Percentiles rank a stretch among this genome's conserved stretches.
Evolutionary conservation across 2,888 invertebrate genomes (phyloP).

Genomic region (Lycocerus yunnanus): DNA sequence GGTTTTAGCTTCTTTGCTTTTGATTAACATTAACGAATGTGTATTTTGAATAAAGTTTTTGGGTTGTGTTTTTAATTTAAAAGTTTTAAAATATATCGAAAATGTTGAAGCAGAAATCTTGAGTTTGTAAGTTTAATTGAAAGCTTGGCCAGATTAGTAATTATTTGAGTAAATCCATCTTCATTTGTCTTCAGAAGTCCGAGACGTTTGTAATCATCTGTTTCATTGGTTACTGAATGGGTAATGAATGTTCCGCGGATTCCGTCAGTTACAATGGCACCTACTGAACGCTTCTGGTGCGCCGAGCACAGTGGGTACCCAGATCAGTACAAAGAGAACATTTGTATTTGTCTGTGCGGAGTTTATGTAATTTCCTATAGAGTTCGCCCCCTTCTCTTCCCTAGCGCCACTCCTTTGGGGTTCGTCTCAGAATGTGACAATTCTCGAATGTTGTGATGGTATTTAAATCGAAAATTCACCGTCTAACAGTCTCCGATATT

Average conservation of each 20-base stretch:
- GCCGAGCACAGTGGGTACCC: conserved; percentile 53
- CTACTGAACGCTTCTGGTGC: conserved; percentile 54
- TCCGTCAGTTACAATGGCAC: conserved; percentile 54
- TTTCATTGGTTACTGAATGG: conserved; percentile 58
- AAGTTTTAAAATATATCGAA: conserved; percentile 12
- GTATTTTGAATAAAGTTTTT: not conserved
- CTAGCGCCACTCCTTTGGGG: conserved; percentile 51
- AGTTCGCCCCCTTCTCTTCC: conserved; percentile 52
- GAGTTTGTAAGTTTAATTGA: conserved; percentile 44
- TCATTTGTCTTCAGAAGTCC: conserved; percentile 54
- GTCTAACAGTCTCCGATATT: conserved; percentile 55
- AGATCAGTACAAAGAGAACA: conserved; percentile 58
- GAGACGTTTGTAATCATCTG: conserved; percentile 58
- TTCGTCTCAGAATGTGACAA: conserved; percentile 48
- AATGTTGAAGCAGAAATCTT: conserved; percentile 26
- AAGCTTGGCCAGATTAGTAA: conserved; percentile 58
- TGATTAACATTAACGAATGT: conserved; percentile 2
- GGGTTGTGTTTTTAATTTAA: conserved; percentile 5
- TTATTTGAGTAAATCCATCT: conserved; percentile 56
- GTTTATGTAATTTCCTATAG: conserved; percentile 61
- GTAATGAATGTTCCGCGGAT: conserved; percentile 57
- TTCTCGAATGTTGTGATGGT: conserved; percentile 19
- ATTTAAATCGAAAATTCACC: conserved; percentile 37
- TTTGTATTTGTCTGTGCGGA: conserved; percentile 59
- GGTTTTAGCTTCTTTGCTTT: conserved; percentile 2